These are phyloP conservation scores for Olivierus martensii DNA, from an alignment of 1,140 invertebrate species.

Conservation along the genomic window DNA sequence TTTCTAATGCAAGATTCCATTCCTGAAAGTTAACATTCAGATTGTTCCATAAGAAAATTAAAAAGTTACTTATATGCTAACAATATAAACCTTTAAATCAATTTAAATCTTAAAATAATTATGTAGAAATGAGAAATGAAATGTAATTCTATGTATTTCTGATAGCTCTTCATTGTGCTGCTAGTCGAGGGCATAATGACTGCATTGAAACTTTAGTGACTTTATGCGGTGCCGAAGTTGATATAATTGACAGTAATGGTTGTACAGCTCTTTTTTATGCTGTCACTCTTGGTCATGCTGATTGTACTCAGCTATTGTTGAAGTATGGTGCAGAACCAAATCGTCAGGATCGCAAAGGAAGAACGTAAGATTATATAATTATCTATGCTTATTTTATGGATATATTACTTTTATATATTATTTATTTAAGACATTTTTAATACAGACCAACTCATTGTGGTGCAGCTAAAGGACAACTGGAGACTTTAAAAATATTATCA, in stretches of 20 bases:
- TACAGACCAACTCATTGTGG: conserved; percentile 35
- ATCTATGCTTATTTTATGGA: too few relatives aligned
- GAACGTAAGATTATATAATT: conserved; percentile 52
- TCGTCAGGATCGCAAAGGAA: conserved; percentile 77
- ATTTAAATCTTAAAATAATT: too few relatives aligned
- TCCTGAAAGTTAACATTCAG: too few relatives aligned
- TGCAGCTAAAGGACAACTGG: conserved; percentile 87
- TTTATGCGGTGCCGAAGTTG: conserved; percentile 69
- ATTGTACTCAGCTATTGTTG: conserved; percentile 74
- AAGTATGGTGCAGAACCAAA: conserved; percentile 73
- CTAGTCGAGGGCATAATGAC: conserved; percentile 83
- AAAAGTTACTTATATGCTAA: too few relatives aligned
- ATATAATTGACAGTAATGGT: conserved; percentile 69
- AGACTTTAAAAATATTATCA: conserved; percentile 57
- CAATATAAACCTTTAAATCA: too few relatives aligned
- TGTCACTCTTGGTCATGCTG: conserved; percentile 85
- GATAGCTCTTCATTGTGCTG: conserved; percentile 81
- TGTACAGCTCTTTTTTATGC: conserved; percentile 95
- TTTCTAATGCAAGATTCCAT: too few relatives aligned
- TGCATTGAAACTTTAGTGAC: conserved; percentile 80
- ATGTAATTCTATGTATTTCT: not conserved
- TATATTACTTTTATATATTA: not conserved
- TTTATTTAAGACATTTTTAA: not conserved
- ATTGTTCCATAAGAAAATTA: too few relatives aligned
- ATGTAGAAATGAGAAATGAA: too few relatives aligned